Base-by-base conservation (phyloP, 2,797 vertebrate genomes). In the Carapus acus region DNA sequence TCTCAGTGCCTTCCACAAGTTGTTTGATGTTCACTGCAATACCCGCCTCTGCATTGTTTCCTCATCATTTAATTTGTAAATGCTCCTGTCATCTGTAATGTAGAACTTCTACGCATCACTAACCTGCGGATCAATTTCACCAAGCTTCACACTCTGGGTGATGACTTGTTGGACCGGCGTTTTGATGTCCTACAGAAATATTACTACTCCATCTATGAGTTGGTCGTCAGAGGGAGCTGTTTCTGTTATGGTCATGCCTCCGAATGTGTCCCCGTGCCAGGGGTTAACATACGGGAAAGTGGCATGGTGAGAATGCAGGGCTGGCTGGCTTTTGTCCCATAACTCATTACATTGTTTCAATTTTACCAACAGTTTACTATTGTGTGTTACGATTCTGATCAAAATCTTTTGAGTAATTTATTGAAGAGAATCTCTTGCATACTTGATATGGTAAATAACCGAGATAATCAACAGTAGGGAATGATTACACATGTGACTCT, bases 211-310 rank as follows among this genome's bases (percentile, higher is more conserved):
- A 76, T 99, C 45, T 92, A 95, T 0, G 95, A 98, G 79, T 85
- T 99, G 84, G 94, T 97, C 58, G 88, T 97, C 49, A 86, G 95
- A 0, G 96, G 96, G 15, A 91, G 89, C 87, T 95, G 93, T 83
- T 93, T 94, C 77, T 95, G 91, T 58, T 89, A 94, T 0, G 92
- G 91, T n/a, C 92, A 94, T 0, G 91, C 90, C 0, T 81, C 89
- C 0, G 89, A 91, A 55, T 96, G 91, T 0, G 85, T 83, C 1
- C 92, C 90, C 0, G 84, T 89, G 11, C 84, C 86, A 0, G 88
- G 88, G 0, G 69, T 87, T 2, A 43, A 61, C n/a, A 39, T 49
- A 55, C 54, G 77, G 38, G 84, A 86, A 41, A 50, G 2, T 1
- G 84, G 88, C 73, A 91, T 90, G 90, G 90, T 91, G 76, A 70